Base-by-base conservation (phyloP, 1,140 invertebrate species). In the Brachionus manjavacas region DNA sequence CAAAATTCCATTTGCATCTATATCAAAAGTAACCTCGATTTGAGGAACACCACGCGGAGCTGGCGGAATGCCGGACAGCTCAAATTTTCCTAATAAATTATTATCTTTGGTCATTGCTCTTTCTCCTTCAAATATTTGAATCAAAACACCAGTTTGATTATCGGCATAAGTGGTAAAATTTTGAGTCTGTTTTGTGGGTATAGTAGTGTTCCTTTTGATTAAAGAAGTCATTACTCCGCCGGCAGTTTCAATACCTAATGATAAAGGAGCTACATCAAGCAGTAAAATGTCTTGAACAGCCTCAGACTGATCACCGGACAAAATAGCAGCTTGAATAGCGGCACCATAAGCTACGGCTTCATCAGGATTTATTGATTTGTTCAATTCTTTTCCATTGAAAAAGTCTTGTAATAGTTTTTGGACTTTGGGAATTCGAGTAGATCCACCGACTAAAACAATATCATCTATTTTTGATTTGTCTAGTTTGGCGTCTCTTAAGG, bases 391-490 rank as follows among this genome's bases (percentile, higher is more conserved):
- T 84, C 96, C 97, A 86, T 96, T 96, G 89, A 94, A 98, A 91
- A 96, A 96, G 89, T 97, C 95, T 88, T 96, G 94, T 60, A 97
- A 91, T 55, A 97, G 91, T 88, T 96, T 96, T 90, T 98, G 96
- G 84, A 99, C 95, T 90, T 98, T 98, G 60, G 97, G 97, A 86
- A 99, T 99, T 91, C 97, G 93, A 46, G 97, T 99, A n/a, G 96
- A 98, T 46, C 97, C 97, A 86, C 97, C 97, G 70, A 99, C 96
- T 35, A 99, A 90, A 39, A 99, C 96, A 86, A 99, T 96, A 86
- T 99, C 97, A 87, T 99, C 93, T 85, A 99, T 95, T 84, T 92
- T 91, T 14, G 92, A 91, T 89, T 98, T 98, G 90, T 96, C 95
- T 92, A 97, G 92, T 88, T 97, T 97, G 80, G 96, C 95, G 89